A percentile compares a stretch with the other conserved stretches of the same genome.
phyloP scores from a whole-genome alignment of 35 echinoderm and acorn worm species.

The Nesometra sesokonis region DNA sequence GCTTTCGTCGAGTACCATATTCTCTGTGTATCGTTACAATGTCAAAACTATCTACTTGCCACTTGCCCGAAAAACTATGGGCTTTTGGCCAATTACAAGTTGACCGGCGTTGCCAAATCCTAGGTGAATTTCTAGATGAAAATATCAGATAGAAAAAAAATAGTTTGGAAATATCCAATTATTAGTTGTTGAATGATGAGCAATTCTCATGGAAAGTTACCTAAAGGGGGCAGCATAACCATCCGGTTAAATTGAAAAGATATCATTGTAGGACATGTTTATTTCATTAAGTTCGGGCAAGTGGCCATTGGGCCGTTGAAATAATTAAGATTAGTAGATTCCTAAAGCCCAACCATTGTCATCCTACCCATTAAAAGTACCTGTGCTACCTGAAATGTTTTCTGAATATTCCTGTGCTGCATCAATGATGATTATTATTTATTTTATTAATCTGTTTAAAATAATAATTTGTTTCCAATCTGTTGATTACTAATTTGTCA shows the following conservation, averaged over 20 bases:
- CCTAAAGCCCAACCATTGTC: not conserved
- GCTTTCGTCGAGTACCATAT: not conserved
- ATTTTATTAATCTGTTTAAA: too few species aligned
- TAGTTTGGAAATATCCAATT: not conserved
- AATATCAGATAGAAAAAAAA: not conserved
- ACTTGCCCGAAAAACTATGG: not conserved
- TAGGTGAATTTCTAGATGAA: not conserved
- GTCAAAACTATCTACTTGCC: not conserved
- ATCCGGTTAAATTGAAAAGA: not conserved
- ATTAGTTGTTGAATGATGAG: not conserved
- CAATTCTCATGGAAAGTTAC: not conserved
- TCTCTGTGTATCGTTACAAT: not conserved
- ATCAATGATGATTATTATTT: too few species aligned
- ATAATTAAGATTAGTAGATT: not conserved
- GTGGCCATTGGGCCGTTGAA: not conserved
- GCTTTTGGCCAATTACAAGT: not conserved
- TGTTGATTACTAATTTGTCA: too few species aligned
- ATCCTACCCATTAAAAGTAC: not conserved
- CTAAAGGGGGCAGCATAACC: not conserved
- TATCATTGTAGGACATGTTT: not conserved
- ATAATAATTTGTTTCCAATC: too few species aligned
- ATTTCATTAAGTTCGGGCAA: not conserved
- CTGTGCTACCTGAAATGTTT: not conserved
- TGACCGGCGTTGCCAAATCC: not conserved
- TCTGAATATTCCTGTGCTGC: too few species aligned